A percentile compares a stretch with the other conserved stretches of the same genome.
Conservation (phyloP, 2,797 vertebrate genomes). For the Esox masquinongy region DNA sequence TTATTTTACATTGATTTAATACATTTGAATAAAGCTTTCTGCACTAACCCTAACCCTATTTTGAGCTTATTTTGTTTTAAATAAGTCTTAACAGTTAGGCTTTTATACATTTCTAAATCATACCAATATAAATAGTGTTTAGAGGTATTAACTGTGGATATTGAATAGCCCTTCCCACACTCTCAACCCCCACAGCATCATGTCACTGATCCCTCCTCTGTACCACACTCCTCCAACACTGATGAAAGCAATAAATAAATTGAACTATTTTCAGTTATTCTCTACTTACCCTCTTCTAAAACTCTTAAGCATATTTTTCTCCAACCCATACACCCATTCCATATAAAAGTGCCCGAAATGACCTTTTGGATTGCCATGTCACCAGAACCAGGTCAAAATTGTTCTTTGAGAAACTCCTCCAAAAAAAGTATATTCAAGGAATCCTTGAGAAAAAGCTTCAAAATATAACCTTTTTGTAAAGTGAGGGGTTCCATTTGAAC, state of each 20-base stretch:
- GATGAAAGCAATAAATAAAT: neutral
- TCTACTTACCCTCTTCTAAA: slow-evolving; percentile 10
- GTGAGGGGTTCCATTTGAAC: too few relatives aligned
- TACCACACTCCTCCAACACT: neutral
- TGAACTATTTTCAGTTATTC: neutral
- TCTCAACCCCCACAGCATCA: neutral
- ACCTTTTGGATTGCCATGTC: too few relatives aligned
- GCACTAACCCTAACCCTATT: too few relatives aligned
- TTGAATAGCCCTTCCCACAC: neutral
- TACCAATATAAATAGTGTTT: neutral
- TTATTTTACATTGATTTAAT: neutral
- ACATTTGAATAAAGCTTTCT: neutral
- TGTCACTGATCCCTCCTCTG: slow-evolving; percentile 2
- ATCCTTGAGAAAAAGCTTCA: too few relatives aligned
- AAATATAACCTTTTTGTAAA: too few relatives aligned
- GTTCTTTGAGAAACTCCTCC: too few relatives aligned
- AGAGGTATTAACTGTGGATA: neutral
- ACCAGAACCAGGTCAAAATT: too few relatives aligned
- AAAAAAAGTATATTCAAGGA: too few relatives aligned
- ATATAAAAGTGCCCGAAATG: neutral
- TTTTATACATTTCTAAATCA: too few relatives aligned
- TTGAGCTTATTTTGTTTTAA: neutral
- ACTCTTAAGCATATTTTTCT: neutral
- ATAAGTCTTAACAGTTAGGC: too few relatives aligned
- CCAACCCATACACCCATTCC: neutral